Base-by-base conservation (phyloP, 2,888 invertebrate genomes). In the Drosophila atroscutellata region DNA sequence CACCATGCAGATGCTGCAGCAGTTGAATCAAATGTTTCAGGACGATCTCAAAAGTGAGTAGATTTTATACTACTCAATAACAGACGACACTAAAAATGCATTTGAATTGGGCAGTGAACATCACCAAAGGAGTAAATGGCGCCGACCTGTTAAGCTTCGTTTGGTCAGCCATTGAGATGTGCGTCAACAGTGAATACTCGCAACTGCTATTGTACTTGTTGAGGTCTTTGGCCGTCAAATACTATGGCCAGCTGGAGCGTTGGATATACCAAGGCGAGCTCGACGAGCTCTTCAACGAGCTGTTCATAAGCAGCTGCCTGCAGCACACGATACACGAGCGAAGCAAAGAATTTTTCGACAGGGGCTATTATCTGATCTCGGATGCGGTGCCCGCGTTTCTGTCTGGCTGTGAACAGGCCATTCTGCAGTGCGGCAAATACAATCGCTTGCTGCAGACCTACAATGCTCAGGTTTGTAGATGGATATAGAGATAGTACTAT, bases 261-360 rank as follows among this genome's bases (percentile, higher is more conserved):
- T 98, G 98, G 96, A 95, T 98, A 71, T 96, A 97, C 88, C 96
- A 97, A 91, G 98, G 98, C 0, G 94, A 95, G 59, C 93, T 98
- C 20, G 96, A 97, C 73, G 98, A 98, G 92, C 94, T 94, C 18
- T 96, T 95, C 87, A 95, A 96, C 80, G 98, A 98, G 93, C 97
- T 98, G 85, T 98, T 98, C 93, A 96, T 98, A 6, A 68, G 20
- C 60, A 82, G 85, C 7, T 90, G 89, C 69, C 76, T 89, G 0
- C 86, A 90, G 51, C 87, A 87, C 56, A 89, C 91, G 66, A 6
- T 45, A 4, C 79, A 91, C 9, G 82, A 88, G 62, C 88, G 91
- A 66, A 93, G 91, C 6, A 93, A 93, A 71, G 91, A 92, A 37
- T 93, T 90, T 52, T 93, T 92, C 54, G 93, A 93, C 66, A 92